These are phyloP conservation scores for Troglohyphantes excavatus DNA, from an alignment of 2,888 invertebrate genomes.

Conservation along the genomic window DNA sequence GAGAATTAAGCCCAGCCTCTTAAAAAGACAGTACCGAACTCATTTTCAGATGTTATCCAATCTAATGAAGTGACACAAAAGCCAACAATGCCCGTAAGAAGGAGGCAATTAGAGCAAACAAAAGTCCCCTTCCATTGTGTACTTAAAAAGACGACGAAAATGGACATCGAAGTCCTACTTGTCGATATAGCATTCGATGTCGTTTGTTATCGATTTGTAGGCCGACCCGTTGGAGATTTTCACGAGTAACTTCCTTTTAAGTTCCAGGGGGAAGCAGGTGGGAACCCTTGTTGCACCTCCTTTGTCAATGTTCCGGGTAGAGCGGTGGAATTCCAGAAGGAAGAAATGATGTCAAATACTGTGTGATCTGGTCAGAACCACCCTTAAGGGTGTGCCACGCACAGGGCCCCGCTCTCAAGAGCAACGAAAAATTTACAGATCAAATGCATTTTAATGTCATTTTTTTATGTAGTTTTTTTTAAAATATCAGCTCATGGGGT, in stretches of 20 bases:
- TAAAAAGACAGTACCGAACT: neutral
- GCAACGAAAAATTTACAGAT: no score
- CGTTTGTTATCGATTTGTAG: conserved; percentile 17
- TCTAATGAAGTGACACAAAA: neutral
- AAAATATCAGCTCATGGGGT: no score
- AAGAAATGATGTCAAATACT: conserved; percentile 25
- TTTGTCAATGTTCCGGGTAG: neutral
- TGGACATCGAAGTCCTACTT: neutral
- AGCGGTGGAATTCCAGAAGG: neutral
- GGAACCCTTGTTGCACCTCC: neutral
- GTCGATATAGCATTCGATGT: neutral
- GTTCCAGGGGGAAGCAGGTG: neutral
- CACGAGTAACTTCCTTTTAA: conserved; percentile 15
- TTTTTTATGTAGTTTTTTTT: no score
- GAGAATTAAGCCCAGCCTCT: neutral
- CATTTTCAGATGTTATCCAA: neutral
- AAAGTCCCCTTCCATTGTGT: conserved; percentile 17
- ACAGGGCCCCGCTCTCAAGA: no score
- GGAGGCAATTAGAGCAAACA: conserved; percentile 30
- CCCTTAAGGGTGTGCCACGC: no score
- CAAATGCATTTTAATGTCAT: no score
- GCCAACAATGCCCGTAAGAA: conserved; percentile 12
- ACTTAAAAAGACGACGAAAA: conserved; percentile 18
- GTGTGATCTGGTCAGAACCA: conserved; percentile 10
- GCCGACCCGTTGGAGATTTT: neutral